Conservation (phyloP, 1,140 invertebrate species). For the Drosophila kohkoa region DNA sequence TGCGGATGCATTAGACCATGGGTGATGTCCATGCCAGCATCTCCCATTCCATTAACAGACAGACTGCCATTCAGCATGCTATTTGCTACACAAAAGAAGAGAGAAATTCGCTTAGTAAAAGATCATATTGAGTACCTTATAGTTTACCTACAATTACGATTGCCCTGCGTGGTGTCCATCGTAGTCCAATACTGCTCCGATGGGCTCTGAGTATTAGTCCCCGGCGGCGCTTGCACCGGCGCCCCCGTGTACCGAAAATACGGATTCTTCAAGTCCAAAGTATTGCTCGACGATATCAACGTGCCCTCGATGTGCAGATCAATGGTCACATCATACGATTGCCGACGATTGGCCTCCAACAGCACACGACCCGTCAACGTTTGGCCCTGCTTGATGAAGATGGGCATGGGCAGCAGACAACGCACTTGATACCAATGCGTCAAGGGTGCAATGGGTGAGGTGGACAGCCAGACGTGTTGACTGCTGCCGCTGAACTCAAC, state of each 20-base stretch:
- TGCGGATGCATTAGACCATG: constrained; percentile 79
- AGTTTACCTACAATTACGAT: constrained; percentile 73
- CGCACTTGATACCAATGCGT: constrained; percentile 99
- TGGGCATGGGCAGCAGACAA: constrained; percentile 96
- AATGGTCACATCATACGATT: constrained; percentile 99
- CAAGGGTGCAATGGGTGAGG: constrained; percentile 98
- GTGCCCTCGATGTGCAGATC: constrained; percentile 96
- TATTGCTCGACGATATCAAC: constrained; percentile 93
- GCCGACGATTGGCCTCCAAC: constrained; percentile 97
- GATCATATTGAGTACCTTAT: background rate
- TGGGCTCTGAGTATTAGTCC: constrained; percentile 94
- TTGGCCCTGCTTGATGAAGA: constrained; percentile 98
- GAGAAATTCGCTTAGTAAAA: background rate
- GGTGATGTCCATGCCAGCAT: constrained; percentile 89
- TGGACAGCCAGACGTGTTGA: constrained; percentile 98
- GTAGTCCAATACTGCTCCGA: constrained; percentile 96
- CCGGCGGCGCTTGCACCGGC: constrained; percentile 94
- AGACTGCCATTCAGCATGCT: constrained; percentile 93
- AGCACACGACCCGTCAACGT: constrained; percentile 94
- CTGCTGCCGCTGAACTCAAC: constrained; percentile 98
- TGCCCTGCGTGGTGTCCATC: constrained; percentile 89
- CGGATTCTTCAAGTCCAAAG: constrained; percentile 99
- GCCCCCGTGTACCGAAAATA: constrained; percentile 98
- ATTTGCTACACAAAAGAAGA: constrained; percentile 85
- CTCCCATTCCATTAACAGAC: constrained; percentile 91